Evolutionary conservation across 2,888 invertebrate species (phyloP).

Genomic region (Melanargia galathea): DNA sequence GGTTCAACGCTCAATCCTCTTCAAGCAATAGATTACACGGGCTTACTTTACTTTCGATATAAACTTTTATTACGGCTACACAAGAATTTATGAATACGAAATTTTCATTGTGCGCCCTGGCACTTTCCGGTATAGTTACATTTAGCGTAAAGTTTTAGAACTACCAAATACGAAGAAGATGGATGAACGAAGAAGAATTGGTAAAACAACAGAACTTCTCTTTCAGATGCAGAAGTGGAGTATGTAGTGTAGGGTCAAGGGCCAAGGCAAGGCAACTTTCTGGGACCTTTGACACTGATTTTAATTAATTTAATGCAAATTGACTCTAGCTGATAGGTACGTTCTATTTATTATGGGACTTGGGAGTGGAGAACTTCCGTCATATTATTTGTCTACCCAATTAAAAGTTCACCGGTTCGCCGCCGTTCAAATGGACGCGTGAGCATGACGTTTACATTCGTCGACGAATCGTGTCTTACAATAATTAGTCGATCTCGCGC

Average conservation of each 20-base stretch:
- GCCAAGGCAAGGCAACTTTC: too few relatives aligned
- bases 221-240: too few relatives aligned
- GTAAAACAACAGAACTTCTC: too few relatives aligned
- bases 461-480: constrained; percentile 30
- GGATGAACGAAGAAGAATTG: too few relatives aligned
- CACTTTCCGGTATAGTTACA: background rate
- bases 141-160: too few relatives aligned
- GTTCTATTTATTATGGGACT: too few relatives aligned
- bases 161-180: too few relatives aligned
- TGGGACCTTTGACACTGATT: too few relatives aligned
- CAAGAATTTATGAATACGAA: background rate
- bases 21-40: constrained; percentile 18
- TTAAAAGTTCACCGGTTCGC: constrained; percentile 13
- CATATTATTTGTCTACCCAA: background rate
- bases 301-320: too few relatives aligned
- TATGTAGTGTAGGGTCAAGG: too few relatives aligned
- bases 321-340: too few relatives aligned
- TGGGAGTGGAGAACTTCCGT: background rate
- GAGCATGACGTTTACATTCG: constrained; percentile 27
- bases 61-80: background rate
- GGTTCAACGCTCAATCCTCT: constrained; percentile 22
- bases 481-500: constrained; percentile 30
- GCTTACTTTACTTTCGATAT: constrained; percentile 12
- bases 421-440: constrained; percentile 11
- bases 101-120: background rate